Percentiles rank a stretch among this genome's conserved stretches.
These are phyloP conservation scores for Phoxinus phoxinus DNA, from an alignment of 2,113 vertebrate species.

Conservation along the genomic window DNA sequence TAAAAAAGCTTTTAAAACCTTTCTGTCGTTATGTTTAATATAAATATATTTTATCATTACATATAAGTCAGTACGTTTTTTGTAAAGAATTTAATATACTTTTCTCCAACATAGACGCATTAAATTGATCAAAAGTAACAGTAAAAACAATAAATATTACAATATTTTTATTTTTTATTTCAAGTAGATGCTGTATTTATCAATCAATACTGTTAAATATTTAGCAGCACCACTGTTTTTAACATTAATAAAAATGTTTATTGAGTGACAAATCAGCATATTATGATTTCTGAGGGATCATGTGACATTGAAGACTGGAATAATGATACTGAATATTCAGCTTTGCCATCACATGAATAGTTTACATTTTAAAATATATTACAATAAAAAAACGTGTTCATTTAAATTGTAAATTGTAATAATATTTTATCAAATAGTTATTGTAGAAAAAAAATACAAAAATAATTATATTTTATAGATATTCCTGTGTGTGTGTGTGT, in stretches of 20 bases:
- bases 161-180: neutral
- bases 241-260: neutral
- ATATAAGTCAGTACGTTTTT: neutral
- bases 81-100: neutral
- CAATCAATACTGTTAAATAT: neutral
- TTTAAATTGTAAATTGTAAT: neutral
- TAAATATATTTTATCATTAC: neutral
- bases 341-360: neutral
- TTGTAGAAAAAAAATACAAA: no score
- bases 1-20: neutral
- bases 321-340: neutral
- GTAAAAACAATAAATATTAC: neutral
- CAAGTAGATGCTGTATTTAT: neutral
- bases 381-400: neutral
- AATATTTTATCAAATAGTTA: neutral
- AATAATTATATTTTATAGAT: no score
- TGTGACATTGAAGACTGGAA: neutral
- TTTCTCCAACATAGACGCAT: neutral
- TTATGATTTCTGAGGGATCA: neutral
- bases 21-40: neutral
- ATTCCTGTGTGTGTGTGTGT: no score
- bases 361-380: neutral
- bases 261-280: neutral
- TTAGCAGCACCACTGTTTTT: neutral
- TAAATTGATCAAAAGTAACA: neutral